Base-by-base conservation (phyloP, 2,797 vertebrate species). In the Rhinichthys osculus region DNA sequence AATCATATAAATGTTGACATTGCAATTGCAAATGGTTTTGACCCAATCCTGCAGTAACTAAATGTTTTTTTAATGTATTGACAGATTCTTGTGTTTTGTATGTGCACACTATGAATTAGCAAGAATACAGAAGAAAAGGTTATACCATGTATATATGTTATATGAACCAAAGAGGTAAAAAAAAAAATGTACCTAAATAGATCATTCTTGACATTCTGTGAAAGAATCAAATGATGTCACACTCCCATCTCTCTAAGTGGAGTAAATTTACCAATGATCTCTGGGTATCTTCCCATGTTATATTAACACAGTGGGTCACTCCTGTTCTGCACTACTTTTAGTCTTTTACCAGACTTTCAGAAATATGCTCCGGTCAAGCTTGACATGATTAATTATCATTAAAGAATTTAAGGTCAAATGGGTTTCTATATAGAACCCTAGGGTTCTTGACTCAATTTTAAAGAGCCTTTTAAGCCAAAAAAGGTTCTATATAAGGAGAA, bases 101-200 rank as follows among this genome's bases (percentile, higher is more conserved):
- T 77, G 82, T 77, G 82, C 16, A 33, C 83, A 78, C 27, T 57
- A 78, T 44, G 47, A 27, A 64, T 70, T 78, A 52, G 44, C 66
- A 72, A 69, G 81, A 84, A 62, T 64, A 85, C 30, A 81, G 11
- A 52, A 59, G 23, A 59, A 83, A 35, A 14, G 71, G 69, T 50
- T 11, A 40, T 80, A 71, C 27, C 50, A 52, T 86, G 64, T 81
- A 84, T 82, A 77, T 84, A 81, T 64, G 52, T 64, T 86, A 69
- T 85, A 40, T 78, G 81, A 82, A 87, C 87, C 90, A 92, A 90
- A 90, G 89, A 91, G 67, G 81, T 80, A 50, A 44, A 88, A 74
- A 71, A 80, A 16, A 7, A 27, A n/a, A 38, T 50, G 11, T 76
- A 85, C 84, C 40, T 59, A 73, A 50, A 85, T 66, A 54, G 67